Conservation (phyloP, 2,113 vertebrate genomes). For the Pseudorectes ferrugineus region DNA sequence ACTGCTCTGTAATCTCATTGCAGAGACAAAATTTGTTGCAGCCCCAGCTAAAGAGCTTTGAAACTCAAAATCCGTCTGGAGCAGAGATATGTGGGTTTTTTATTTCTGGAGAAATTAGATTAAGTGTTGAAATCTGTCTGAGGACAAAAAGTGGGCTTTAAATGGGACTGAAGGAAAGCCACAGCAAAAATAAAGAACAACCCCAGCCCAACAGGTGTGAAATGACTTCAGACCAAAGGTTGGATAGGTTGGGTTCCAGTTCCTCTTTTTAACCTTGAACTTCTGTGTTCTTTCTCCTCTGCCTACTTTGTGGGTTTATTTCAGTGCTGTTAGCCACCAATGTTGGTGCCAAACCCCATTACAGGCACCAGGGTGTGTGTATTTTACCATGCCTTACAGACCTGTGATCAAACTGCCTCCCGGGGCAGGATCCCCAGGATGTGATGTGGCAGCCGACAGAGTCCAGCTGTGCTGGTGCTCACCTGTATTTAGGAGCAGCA, state of each 20-base stretch:
- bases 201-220: not conserved
- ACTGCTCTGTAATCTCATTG: not conserved
- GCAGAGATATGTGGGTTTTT: not conserved
- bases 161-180: not conserved
- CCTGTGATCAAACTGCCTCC: not conserved
- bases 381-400: not conserved
- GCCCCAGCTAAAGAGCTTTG: not conserved
- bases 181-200: not conserved
- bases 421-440: accelerated
- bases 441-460: not conserved
- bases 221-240: not conserved
- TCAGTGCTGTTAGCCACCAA: not conserved
- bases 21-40: not conserved
- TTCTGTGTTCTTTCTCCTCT: not conserved
- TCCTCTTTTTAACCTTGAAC: not conserved
- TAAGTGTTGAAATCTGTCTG: not conserved
- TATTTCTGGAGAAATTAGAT: not conserved
- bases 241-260: not conserved
- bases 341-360: not conserved
- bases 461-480: not conserved
- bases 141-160: not conserved
- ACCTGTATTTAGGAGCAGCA: not conserved
- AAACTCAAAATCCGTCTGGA: not conserved
- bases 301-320: not conserved
- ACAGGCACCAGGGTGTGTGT: accelerated